Evolutionary conservation across 2,113 vertebrate species (phyloP).

Genomic region (Psophia crepitans): DNA sequence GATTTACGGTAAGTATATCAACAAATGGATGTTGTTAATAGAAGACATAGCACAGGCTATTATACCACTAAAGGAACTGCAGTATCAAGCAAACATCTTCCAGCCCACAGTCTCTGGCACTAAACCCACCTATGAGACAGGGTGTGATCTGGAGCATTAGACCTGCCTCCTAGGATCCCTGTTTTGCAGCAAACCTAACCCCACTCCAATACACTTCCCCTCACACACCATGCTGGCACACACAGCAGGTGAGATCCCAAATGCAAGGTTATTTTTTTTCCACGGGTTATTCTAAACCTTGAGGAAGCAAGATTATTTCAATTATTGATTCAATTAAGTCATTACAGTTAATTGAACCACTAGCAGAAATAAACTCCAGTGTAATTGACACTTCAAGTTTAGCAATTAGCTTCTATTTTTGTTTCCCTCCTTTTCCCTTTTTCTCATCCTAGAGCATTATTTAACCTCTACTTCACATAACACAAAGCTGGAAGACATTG

Average conservation of each 20-base stretch:
- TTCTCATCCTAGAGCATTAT: background rate
- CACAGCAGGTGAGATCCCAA: background rate
- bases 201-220: background rate
- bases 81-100: background rate
- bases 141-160: background rate
- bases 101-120: background rate
- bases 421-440: background rate
- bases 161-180: background rate
- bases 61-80: background rate
- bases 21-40: background rate
- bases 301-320: slow-evolving; percentile 38
- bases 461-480: slow-evolving; percentile 11
- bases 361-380: slow-evolving; percentile 46
- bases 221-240: background rate
- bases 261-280: background rate
- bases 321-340: slow-evolving; percentile 54
- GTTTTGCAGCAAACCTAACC: background rate
- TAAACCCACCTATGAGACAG: background rate
- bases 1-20: background rate
- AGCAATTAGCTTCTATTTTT: slow-evolving; percentile 50
- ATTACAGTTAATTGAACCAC: slow-evolving; percentile 54
- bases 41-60: background rate
- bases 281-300: slow-evolving; percentile 30
- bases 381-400: slow-evolving; percentile 29
- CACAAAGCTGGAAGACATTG: background rate